Percentiles rank a stretch among this genome's conserved stretches.
These are phyloP conservation scores for Acipenser oxyrinchus DNA, from an alignment of 2,797 vertebrate species.

Conservation along the genomic window DNA sequence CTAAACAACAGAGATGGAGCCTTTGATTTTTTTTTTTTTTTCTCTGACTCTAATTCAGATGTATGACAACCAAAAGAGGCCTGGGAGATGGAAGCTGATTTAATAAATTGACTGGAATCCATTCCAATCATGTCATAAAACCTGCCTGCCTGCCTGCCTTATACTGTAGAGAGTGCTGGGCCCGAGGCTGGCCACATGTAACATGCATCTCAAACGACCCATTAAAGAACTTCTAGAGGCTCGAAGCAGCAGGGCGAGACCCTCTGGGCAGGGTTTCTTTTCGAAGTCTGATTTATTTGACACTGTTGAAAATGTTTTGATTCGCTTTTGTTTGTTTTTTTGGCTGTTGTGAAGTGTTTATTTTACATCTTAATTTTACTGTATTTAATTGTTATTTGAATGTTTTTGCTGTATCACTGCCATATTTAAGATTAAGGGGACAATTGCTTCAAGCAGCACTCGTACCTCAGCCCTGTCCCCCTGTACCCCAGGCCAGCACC, in stretches of 20 bases:
- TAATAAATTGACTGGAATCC: constrained; percentile 12
- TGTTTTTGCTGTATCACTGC: too few species aligned
- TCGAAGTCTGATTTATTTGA: too few species aligned
- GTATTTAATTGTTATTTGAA: too few species aligned
- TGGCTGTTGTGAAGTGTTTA: too few species aligned
- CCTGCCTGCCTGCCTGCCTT: not conserved
- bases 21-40: not conserved
- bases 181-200: constrained; percentile 3
- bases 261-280: too few species aligned
- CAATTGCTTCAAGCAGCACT: not conserved
- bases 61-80: constrained; percentile 2
- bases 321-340: too few species aligned
- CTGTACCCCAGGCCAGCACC: constrained; percentile 26
- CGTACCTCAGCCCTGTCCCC: constrained; percentile 19
- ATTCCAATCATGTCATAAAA: constrained; percentile 3
- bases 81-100: constrained; percentile 13
- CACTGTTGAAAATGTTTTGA: too few species aligned
- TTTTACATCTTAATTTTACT: too few species aligned
- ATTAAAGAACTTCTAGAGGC: too few species aligned
- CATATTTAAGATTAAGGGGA: too few species aligned
- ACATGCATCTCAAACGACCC: constrained; percentile 2
- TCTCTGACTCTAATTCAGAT: constrained; percentile 11
- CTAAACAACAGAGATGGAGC: not conserved
- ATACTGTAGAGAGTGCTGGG: constrained; percentile 1
- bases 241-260: too few species aligned